phyloP scores from a whole-genome alignment of 2,113 vertebrate species.

The Cercocebus atys region DNA sequence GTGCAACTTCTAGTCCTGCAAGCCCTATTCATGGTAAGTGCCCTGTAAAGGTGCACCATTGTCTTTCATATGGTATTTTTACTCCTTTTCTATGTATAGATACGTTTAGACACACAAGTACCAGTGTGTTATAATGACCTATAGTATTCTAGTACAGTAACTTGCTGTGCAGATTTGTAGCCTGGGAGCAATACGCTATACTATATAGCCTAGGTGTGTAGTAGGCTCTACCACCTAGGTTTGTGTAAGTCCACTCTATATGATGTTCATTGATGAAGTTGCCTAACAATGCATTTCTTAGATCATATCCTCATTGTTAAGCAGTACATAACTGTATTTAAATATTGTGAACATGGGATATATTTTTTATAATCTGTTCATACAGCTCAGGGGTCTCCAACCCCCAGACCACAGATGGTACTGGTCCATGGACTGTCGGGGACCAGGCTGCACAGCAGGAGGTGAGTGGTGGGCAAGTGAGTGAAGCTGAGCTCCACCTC shows the following conservation, averaged over 20 bases:
- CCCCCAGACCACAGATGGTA: no score
- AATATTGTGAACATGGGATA: not conserved
- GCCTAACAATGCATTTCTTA: not conserved
- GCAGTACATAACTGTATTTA: not conserved
- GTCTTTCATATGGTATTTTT: not conserved
- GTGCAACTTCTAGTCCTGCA: not conserved
- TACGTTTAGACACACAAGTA: not conserved
- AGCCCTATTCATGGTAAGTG: not conserved
- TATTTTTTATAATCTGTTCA: conserved; percentile 5
- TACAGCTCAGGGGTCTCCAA: not conserved
- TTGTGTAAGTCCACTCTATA: not conserved
- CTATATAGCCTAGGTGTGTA: not conserved
- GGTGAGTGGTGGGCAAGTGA: no score
- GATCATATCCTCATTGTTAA: not conserved
- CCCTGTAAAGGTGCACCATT: not conserved
- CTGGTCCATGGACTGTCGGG: no score
- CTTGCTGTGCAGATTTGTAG: not conserved
- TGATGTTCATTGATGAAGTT: not conserved
- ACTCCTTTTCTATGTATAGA: not conserved
- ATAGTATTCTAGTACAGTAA: not conserved
- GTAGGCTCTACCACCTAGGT: not conserved
- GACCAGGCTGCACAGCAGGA: no score
- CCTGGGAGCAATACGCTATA: not conserved
- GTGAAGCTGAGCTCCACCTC: no score
- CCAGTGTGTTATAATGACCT: not conserved